Percentiles rank a stretch among this genome's conserved stretches.
Evolutionary conservation across 2,113 vertebrate species (phyloP).

Genomic region (Aix galericulata): DNA sequence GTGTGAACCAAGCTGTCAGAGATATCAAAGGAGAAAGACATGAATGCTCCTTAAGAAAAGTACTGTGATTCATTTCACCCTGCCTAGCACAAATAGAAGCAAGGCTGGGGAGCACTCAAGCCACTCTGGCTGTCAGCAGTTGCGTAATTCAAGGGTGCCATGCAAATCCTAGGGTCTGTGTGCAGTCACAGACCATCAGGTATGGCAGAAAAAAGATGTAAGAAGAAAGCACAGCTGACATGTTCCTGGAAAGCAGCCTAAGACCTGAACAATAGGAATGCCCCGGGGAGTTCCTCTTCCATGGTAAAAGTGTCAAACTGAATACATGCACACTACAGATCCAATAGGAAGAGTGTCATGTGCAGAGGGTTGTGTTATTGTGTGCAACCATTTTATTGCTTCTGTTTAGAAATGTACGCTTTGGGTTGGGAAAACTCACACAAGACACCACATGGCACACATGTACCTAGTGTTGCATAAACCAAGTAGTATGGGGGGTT

Average conservation of each 20-base stretch:
- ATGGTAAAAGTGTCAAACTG: not conserved
- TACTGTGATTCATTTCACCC: not conserved
- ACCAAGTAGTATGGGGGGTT: accelerated
- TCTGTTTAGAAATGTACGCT: accelerated
- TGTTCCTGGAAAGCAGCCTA: not conserved
- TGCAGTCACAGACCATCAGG: not conserved
- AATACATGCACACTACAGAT: not conserved
- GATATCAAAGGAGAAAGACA: not conserved
- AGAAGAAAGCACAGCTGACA: not conserved
- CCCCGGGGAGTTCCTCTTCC: not conserved
- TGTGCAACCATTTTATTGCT: not conserved
- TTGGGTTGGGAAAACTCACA: not conserved
- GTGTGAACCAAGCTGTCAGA: not conserved
- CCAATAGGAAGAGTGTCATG: not conserved
- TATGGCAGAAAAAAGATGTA: not conserved
- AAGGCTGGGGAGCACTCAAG: not conserved
- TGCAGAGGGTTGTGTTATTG: not conserved
- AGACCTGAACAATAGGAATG: not conserved
- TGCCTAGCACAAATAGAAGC: not conserved
- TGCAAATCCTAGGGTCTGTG: not conserved
- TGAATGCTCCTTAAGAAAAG: not conserved
- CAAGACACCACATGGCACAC: not conserved
- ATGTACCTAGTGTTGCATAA: not conserved
- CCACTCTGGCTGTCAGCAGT: accelerated
- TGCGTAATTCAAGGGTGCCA: accelerated